Conservation (phyloP, 1,140 invertebrate genomes). For the Eueides isabella region DNA sequence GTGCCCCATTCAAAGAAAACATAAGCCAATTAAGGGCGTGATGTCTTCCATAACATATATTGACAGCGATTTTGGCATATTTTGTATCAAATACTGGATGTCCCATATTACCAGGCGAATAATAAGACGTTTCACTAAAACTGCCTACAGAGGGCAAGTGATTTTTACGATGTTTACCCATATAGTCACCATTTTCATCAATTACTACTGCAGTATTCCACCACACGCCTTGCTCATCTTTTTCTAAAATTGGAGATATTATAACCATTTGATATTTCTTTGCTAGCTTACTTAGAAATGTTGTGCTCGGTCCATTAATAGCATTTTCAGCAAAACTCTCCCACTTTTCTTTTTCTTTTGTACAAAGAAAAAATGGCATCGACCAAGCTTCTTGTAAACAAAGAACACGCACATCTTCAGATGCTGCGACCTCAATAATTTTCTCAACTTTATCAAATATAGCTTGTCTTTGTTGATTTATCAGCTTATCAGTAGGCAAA, state of each 20-base stretch:
- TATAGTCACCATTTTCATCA: constrained; percentile 90
- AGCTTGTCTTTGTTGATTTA: constrained; percentile 90
- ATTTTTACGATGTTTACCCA: constrained; percentile 99
- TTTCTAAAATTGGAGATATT: constrained; percentile 96
- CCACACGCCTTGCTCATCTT: constrained; percentile 92
- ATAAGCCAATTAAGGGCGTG: constrained; percentile 99
- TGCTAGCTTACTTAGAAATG: constrained; percentile 90
- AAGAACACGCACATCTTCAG: constrained; percentile 93
- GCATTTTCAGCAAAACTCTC: constrained; percentile 97
- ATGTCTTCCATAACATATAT: constrained; percentile 99
- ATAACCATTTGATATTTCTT: constrained; percentile 96
- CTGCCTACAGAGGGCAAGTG: constrained; percentile 98
- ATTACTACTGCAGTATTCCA: constrained; percentile 99
- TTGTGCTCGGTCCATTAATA: constrained; percentile 92
- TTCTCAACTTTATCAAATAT: constrained; percentile 89
- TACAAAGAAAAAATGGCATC: constrained; percentile 99
- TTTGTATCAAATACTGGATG: constrained; percentile 96
- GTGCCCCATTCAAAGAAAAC: constrained; percentile 97
- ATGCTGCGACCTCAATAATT: constrained; percentile 91
- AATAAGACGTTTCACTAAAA: constrained; percentile 99
- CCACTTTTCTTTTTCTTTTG: constrained; percentile 97
- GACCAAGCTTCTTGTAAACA: constrained; percentile 99
- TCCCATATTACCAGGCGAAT: constrained; percentile 96
- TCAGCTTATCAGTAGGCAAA: constrained; percentile 87
- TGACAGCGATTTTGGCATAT: constrained; percentile 95